phyloP scores from a whole-genome alignment of 2,888 invertebrate species.

The Lasius platythorax region DNA sequence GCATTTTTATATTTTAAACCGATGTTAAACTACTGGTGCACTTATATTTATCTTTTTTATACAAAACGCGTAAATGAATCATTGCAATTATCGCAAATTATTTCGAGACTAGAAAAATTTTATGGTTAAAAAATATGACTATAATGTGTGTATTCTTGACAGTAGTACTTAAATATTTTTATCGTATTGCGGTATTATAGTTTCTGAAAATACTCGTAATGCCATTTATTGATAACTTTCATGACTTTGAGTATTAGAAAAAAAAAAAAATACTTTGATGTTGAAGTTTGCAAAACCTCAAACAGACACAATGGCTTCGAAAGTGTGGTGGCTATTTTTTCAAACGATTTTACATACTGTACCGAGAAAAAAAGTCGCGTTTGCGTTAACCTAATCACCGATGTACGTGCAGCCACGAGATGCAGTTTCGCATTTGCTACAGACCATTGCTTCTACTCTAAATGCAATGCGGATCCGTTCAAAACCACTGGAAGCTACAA shows the following conservation, averaged over 20 bases:
- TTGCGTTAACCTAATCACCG: slow-evolving; percentile 72
- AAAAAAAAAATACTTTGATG: background rate
- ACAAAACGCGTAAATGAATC: background rate
- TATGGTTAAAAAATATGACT: background rate
- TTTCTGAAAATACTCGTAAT: background rate
- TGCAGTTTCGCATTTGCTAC: slow-evolving; percentile 66
- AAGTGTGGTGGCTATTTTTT: slow-evolving; percentile 9
- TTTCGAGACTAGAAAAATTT: background rate
- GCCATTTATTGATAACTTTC: background rate
- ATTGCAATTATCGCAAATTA: background rate
- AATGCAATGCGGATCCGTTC: slow-evolving; percentile 64
- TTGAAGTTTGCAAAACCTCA: slow-evolving; percentile 1
- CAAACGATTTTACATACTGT: slow-evolving; percentile 23
- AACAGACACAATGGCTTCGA: slow-evolving; percentile 11
- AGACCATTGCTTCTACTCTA: slow-evolving; percentile 67
- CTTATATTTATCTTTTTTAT: background rate
- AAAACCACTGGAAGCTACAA: slow-evolving; percentile 62
- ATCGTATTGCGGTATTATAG: background rate
- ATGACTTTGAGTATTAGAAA: background rate
- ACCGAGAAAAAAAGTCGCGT: slow-evolving; percentile 45
- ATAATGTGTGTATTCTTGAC: background rate
- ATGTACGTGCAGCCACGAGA: slow-evolving; percentile 66
- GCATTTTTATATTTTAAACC: background rate
- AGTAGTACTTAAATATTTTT: background rate
- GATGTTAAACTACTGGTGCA: background rate